These are phyloP conservation scores for Cartodere bifasciata DNA, from an alignment of 2,888 invertebrate genomes.

Conservation along the genomic window DNA sequence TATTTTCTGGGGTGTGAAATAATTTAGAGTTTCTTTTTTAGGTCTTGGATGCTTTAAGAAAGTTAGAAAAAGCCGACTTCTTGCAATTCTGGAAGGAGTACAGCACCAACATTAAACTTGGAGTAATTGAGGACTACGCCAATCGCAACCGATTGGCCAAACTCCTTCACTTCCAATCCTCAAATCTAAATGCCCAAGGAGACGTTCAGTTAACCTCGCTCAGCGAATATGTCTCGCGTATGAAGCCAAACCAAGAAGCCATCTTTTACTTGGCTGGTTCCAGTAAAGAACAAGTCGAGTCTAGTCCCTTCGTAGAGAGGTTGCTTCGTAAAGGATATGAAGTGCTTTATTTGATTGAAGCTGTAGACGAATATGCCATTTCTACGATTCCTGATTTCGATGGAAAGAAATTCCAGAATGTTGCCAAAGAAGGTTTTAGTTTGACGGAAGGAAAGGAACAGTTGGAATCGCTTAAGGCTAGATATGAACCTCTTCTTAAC, in stretches of 20 bases:
- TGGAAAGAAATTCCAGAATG: constrained; percentile 98
- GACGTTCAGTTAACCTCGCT: constrained; percentile 57
- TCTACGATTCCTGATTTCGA: constrained; percentile 96
- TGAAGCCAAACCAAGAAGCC: constrained; percentile 89
- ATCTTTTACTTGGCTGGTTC: constrained; percentile 96
- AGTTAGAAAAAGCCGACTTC: constrained; percentile 80
- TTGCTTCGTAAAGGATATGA: constrained; percentile 88
- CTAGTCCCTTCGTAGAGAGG: constrained; percentile 92
- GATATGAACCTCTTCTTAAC: constrained; percentile 78
- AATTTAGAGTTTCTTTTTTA: too few relatives aligned
- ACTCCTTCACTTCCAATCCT: constrained; percentile 81
- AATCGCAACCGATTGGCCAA: constrained; percentile 94
- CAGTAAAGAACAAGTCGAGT: constrained; percentile 70
- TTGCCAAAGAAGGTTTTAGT: constrained; percentile 94
- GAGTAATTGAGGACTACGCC: constrained; percentile 94
- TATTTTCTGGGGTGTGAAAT: too few relatives aligned
- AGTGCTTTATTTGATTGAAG: constrained; percentile 86
- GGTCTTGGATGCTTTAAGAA: constrained; percentile 97
- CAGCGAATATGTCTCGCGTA: constrained; percentile 81
- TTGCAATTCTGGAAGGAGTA: constrained; percentile 98
- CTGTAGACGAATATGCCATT: constrained; percentile 96
- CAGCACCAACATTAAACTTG: constrained; percentile 73
- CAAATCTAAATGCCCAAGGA: too few relatives aligned
- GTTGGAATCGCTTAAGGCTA: constrained; percentile 59
- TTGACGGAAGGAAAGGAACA: constrained; percentile 64